A percentile compares a stretch with the other conserved stretches of the same genome.
These are phyloP conservation scores for Thymallus thymallus DNA, from an alignment of 2,113 vertebrate genomes.

Conservation along the genomic window DNA sequence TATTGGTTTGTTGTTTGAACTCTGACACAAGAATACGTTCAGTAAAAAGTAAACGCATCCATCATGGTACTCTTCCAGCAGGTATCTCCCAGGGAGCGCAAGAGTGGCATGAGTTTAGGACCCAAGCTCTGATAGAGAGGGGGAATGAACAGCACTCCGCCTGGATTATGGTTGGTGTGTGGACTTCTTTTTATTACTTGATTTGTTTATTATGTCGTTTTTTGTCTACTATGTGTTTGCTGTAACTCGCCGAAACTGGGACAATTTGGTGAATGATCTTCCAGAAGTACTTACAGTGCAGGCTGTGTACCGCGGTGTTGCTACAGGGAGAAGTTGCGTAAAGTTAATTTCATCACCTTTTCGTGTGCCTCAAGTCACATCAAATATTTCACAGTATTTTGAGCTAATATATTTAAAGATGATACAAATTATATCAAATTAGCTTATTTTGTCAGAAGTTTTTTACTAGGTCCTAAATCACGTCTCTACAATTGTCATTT, in stretches of 20 bases:
- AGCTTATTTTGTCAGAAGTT: not conserved
- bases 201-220: conserved; percentile 15
- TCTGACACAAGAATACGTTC: conserved; percentile 12
- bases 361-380: not conserved
- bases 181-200: conserved; percentile 54
- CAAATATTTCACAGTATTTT: not conserved
- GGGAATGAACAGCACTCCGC: conserved; percentile 71
- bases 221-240: conserved; percentile 22
- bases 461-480: not conserved
- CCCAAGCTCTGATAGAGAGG: conserved; percentile 50
- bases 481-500: too few species aligned
- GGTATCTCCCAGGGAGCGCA: conserved; percentile 26
- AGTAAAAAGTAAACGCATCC: conserved; percentile 3
- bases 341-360: not conserved
- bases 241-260: conserved; percentile 31
- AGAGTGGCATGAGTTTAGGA: conserved; percentile 58
- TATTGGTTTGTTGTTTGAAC: conserved; percentile 27
- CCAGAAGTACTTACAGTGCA: conserved; percentile 40
- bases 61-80: conserved; percentile 31
- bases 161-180: conserved; percentile 77
- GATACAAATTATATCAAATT: too few species aligned
- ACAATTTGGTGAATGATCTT: conserved; percentile 44
- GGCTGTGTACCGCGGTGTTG: conserved; percentile 37
- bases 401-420: too few species aligned
- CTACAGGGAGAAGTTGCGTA: not conserved